Conservation (phyloP, 2,888 invertebrate species). For the Pristionchus mayeri region DNA sequence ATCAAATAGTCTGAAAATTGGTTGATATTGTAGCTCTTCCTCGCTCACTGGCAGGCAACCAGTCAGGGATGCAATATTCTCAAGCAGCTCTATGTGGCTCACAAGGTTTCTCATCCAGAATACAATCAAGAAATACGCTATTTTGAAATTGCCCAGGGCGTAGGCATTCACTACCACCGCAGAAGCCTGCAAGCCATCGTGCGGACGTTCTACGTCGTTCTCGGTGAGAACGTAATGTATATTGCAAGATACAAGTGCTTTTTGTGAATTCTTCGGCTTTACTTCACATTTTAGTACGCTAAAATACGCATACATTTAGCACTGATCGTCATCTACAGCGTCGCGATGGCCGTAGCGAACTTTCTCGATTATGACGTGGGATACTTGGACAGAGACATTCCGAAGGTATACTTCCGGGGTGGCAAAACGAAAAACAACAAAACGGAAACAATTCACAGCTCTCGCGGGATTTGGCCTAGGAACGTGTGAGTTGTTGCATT, state of each 20-base stretch:
- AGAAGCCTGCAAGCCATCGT: background rate
- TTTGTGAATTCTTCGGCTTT: too few species aligned
- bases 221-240: conserved; percentile 4
- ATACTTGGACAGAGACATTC: conserved; percentile 17
- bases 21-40: background rate
- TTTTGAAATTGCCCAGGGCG: background rate
- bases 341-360: background rate
- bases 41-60: conserved; percentile 7
- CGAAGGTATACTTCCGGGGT: too few species aligned
- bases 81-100: background rate
- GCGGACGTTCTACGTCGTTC: background rate
- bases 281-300: too few species aligned
- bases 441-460: too few species aligned
- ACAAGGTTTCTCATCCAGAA: too few species aligned
- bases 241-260: background rate
- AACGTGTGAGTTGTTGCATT: too few species aligned
- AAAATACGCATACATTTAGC: too few species aligned
- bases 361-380: background rate
- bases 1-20: too few species aligned
- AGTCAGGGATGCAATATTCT: background rate
- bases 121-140: too few species aligned
- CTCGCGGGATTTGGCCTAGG: too few species aligned
- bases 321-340: background rate
- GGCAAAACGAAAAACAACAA: too few species aligned
- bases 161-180: conserved; percentile 32